Evolutionary conservation across 37 sponge, comb jelly and placozoan genomes (phyloP).

Genomic region (Chondrosia reniformis): DNA sequence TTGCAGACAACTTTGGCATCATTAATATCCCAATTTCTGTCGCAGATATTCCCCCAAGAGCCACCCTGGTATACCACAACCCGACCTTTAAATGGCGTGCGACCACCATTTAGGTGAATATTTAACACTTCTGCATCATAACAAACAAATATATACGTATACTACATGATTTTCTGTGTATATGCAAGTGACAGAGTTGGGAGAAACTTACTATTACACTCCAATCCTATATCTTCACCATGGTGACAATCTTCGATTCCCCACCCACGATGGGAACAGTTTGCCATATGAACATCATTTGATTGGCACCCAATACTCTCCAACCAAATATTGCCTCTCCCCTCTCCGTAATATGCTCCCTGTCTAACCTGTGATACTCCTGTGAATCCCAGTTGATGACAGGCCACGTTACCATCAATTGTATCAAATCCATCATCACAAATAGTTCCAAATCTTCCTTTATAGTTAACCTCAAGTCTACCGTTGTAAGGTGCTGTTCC

Average conservation of each 20-base stretch:
- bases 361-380: not conserved
- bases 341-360: not conserved
- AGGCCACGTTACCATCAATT: not conserved
- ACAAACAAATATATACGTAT: not conserved
- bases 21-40: conserved; percentile 1
- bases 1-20: conserved; percentile 31
- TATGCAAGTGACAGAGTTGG: not conserved
- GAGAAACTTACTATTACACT: not conserved
- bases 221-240: conserved; percentile 5
- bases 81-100: conserved; percentile 1
- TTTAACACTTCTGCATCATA: not conserved
- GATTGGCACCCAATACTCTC: not conserved
- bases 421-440: conserved; percentile 13
- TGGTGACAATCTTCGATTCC: conserved; percentile 10
- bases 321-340: conserved; percentile 18
- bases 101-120: conserved; percentile 3
- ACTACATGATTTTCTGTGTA: no score
- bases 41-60: conserved; percentile 24
- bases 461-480: not conserved
- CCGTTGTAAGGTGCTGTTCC: not conserved
- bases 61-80: conserved; percentile 29
- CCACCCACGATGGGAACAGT: conserved; percentile 21
- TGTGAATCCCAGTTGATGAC: conserved; percentile 17
- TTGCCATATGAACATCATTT: not conserved
- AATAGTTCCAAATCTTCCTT: not conserved